Conservation (phyloP, 2,888 invertebrate species). For the Tupiocoris notatus region DNA sequence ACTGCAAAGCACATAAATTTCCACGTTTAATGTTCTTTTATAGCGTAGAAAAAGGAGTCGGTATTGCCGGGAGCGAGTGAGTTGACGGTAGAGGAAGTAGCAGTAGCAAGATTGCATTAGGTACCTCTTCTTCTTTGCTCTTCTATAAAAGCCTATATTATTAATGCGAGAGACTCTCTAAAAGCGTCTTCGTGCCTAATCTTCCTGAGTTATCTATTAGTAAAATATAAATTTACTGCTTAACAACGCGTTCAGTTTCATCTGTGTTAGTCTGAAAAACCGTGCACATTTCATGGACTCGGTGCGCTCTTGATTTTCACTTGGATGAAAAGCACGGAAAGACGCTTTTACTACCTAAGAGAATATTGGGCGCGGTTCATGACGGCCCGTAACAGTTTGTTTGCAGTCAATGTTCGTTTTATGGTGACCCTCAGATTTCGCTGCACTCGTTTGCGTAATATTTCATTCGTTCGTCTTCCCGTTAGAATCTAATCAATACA, state of each 20-base stretch:
- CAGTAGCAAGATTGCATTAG: neutral
- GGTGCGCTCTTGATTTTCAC: too few relatives aligned
- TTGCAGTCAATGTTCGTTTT: too few relatives aligned
- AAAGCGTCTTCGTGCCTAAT: conserved; percentile 39
- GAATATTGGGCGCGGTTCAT: too few relatives aligned
- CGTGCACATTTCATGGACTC: neutral
- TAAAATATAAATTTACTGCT: conserved; percentile 15
- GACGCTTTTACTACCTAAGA: too few relatives aligned
- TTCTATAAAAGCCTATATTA: conserved; percentile 40
- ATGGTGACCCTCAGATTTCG: too few relatives aligned
- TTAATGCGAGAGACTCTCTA: conserved; percentile 29
- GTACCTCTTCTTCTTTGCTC: neutral
- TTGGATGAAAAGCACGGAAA: too few relatives aligned
- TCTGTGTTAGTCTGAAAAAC: neutral
- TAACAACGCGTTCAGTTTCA: neutral
- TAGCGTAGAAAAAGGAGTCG: conserved; percentile 3
- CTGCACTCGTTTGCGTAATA: too few relatives aligned
- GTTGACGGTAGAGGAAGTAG: neutral
- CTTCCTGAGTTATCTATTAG: conserved; percentile 40
- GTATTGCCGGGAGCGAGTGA: neutral
- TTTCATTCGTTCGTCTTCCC: too few relatives aligned
- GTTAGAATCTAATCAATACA: too few relatives aligned
- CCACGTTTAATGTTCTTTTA: conserved; percentile 34
- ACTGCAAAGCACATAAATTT: conserved; percentile 38
- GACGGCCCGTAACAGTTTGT: too few relatives aligned